Evolutionary conservation across 1,140 invertebrate species (phyloP).

Genomic region (Pseudobourletiella spinata): DNA sequence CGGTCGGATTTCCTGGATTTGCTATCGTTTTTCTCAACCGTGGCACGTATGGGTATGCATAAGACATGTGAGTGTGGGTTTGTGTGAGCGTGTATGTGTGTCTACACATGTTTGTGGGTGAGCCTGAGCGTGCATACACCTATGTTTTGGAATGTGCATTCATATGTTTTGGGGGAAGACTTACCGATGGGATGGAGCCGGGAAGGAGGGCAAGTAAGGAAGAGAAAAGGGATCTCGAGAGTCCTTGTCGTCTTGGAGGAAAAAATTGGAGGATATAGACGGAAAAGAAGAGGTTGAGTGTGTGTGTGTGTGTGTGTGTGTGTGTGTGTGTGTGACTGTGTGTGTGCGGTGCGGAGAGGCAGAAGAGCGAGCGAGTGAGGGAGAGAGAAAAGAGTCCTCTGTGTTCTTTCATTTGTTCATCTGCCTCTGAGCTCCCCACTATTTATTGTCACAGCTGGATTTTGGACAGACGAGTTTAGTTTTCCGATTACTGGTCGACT

Average conservation of each 20-base stretch:
- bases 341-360: not conserved
- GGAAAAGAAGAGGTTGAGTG: not conserved
- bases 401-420: slow-evolving; percentile 3
- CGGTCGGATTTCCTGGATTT: slow-evolving; percentile 13
- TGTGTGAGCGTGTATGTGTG: not conserved
- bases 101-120: no score
- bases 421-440: not conserved
- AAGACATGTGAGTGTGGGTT: not conserved
- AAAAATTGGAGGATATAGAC: no score
- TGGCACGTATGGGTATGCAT: no score
- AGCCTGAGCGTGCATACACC: not conserved
- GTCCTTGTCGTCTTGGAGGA: no score
- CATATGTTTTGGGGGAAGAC: no score
- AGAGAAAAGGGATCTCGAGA: no score
- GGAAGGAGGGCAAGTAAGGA: no score
- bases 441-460: slow-evolving; percentile 26
- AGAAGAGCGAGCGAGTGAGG: not conserved
- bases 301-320: not conserved
- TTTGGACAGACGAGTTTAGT: slow-evolving; percentile 7
- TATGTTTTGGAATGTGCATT: not conserved
- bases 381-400: not conserved
- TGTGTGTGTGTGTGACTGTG: not conserved
- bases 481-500: slow-evolving; percentile 9
- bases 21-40: not conserved
- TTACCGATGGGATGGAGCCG: no score